Evolutionary conservation across 2,113 vertebrate genomes (phyloP), one percentile per base, ranked within the genome.

Genomic region (Speoplatyrhinus poulsoni): DNA sequence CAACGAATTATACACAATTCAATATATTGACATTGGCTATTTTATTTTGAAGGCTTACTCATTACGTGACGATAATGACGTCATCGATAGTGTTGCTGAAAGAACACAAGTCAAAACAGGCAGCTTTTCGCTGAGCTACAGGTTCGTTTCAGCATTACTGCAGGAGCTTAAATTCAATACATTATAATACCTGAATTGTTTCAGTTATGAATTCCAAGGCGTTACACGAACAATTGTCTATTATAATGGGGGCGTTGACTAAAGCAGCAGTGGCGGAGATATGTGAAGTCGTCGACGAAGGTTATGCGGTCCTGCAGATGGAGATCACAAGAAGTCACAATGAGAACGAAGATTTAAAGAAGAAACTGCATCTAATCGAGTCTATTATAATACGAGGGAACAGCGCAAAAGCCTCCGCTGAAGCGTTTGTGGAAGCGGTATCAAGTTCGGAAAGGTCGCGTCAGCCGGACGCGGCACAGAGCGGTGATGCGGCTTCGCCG

Each of bases 361-460:
- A 83, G 79, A 90, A 89, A 56, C 81, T 91, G 68, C 83, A 83
- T 57, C 79, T 90, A 63, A 90, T 90, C 67, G 81, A 91, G 87
- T 87, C 87, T 54, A 89, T 88, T 33, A 80, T 90, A 62, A 70
- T 84, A 32, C 85, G 80, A 0, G 86, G 82, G 0, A 46, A 59
- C 55, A 2, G 63, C 17, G 78, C 62, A 0, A 15, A 4, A 57
- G 12, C 5, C 33, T 33, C 16, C 11, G 54, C 4, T 9, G 46
- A 3, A 16, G 47, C 12, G 12, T 48, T 41, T 52, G 15, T 52
- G 7, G 13, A 11, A 1, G 53, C 17, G 62, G 67, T 4, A 0
- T 15, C 48, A 56, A 3, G 16, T 1, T 59, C 0, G 50, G 79
- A 63, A 17, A 2, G 5, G 0, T 26, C 7, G 0, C 53, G 5